phyloP scores from a whole-genome alignment of 2,888 invertebrate species.

The Alsophila aescularia region DNA sequence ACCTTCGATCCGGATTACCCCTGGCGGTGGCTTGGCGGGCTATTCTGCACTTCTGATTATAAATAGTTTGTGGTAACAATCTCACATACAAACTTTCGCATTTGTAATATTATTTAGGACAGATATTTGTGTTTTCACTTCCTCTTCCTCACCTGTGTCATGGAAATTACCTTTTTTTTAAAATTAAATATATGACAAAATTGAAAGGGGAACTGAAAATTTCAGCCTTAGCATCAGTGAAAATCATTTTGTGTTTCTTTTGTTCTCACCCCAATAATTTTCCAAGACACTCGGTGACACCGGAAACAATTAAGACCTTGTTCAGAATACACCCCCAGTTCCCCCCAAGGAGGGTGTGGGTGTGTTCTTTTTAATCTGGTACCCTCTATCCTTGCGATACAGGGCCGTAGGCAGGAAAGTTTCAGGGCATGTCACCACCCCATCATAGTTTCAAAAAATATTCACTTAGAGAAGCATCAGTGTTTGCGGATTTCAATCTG shows the following conservation, averaged over 20 bases:
- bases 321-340: slow-evolving; percentile 31
- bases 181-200: too few relatives aligned
- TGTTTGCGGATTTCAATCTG: too few relatives aligned
- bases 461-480: too few relatives aligned
- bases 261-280: slow-evolving; percentile 16
- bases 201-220: not conserved
- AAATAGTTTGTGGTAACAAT: too few relatives aligned
- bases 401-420: slow-evolving; percentile 3
- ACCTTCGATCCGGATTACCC: slow-evolving; percentile 57
- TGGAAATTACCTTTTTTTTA: too few relatives aligned
- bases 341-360: slow-evolving; percentile 45
- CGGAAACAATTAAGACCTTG: slow-evolving; percentile 26
- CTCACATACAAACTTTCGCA: too few relatives aligned
- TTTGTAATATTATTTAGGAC: too few relatives aligned
- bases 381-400: slow-evolving; percentile 33
- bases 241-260: slow-evolving; percentile 19
- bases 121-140: too few relatives aligned
- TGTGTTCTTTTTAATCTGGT: slow-evolving; percentile 64
- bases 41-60: slow-evolving; percentile 16
- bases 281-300: slow-evolving; percentile 23
- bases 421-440: too few relatives aligned
- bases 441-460: too few relatives aligned
- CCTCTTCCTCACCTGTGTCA: too few relatives aligned
- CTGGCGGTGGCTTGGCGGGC: slow-evolving; percentile 32
- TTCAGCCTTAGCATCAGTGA: not conserved